Evolutionary conservation across 1,140 invertebrate species (phyloP), one percentile per base, ranked within the genome.

Genomic region (Hylyphantes graminicola): DNA sequence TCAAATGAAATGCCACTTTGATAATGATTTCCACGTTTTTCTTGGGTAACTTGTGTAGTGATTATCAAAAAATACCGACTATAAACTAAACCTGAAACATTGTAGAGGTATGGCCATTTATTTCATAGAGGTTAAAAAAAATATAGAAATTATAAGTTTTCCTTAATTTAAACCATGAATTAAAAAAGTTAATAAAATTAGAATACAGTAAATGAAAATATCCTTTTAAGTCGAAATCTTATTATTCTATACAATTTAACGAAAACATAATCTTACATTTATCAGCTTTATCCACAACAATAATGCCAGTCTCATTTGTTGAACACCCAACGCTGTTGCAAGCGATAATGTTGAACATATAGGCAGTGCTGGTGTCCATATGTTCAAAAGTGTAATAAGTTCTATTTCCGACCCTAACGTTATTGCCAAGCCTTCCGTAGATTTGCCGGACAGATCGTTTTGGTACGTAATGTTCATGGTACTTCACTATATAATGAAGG

Each of bases 221-320:
- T 35, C 5, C 35, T 35, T 35, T 35, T 35, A 35, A 5, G 5
- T 35, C 5, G 35, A 35, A 35, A 35, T 35, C 35, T 35, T 35
- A 35, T 35, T 5, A 35, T 2, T 35, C 1, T 2, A 35, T 15
- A 61, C 17, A 8, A 61, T 61, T 15, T 15, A 61, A 61, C 59
- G 63, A 76, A 50, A 70, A 73, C 68, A 2, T 68, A 67, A 57
- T 63, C 82, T 77, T 53, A 80, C 77, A 21, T 59, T 80, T 85
- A 17, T 80, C 64, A 10, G 15, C 17, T 59, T 81, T 80, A 17
- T 85, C 85, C 15, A 85, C 63, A 19, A 83, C 63, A 68, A 80
- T 85, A 11, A 17, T 17, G 17, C 50, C 51, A 19, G 85, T 19
- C 9, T 59, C 15, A 35, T 76, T 72, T 4, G 55, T 48, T 35